Conservation (phyloP, 2,888 invertebrate genomes). For the Tholera decimalis region DNA sequence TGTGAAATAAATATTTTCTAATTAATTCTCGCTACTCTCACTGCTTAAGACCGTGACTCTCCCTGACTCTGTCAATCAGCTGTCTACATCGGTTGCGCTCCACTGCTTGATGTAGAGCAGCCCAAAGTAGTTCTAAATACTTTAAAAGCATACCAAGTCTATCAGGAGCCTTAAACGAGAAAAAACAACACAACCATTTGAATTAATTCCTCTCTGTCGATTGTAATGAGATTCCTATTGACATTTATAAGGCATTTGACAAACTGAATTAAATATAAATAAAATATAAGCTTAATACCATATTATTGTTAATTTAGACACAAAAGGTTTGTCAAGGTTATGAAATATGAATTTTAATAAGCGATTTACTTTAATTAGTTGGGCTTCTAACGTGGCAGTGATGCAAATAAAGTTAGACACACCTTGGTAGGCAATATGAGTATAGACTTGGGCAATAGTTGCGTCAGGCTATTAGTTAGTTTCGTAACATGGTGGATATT, state of each 20-base stretch:
- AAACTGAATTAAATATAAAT: constrained; percentile 33
- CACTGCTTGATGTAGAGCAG: too few relatives aligned
- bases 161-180: not conserved
- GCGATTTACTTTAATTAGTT: constrained; percentile 9
- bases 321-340: constrained; percentile 36
- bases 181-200: not conserved
- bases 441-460: constrained; percentile 3
- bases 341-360: constrained; percentile 34
- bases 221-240: constrained; percentile 10
- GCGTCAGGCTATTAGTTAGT: too few relatives aligned
- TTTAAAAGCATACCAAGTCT: not conserved
- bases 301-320: constrained; percentile 19
- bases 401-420: not conserved
- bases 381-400: constrained; percentile 2
- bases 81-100: too few relatives aligned
- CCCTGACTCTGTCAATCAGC: too few relatives aligned
- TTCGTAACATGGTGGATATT: too few relatives aligned
- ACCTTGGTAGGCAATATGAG: not conserved
- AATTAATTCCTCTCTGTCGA: constrained; percentile 2
- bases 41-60: too few relatives aligned
- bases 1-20: too few relatives aligned
- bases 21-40: too few relatives aligned
- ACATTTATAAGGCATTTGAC: constrained; percentile 28
- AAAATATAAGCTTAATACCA: constrained; percentile 13
- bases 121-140: not conserved